Conservation (phyloP, 2,113 vertebrate genomes). For the Ciconia boyciana region DNA sequence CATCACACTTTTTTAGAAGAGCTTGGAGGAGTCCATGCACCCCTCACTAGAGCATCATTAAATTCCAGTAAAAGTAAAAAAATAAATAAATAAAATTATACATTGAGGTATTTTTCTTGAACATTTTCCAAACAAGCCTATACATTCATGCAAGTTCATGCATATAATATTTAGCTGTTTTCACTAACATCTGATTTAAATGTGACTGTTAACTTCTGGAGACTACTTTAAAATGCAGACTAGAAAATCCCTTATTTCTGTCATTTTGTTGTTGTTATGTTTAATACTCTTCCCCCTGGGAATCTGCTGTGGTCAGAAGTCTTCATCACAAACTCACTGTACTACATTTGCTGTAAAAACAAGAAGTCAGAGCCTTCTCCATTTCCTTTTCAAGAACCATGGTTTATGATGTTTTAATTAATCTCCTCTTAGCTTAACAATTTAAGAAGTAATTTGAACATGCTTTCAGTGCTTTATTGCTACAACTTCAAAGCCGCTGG, state of each 20-base stretch:
- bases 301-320: slow-evolving; percentile 16
- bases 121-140: neutral
- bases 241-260: neutral
- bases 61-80: neutral
- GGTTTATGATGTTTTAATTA: slow-evolving; percentile 19
- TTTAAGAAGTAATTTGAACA: neutral
- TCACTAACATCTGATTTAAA: neutral
- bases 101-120: neutral
- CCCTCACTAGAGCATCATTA: neutral
- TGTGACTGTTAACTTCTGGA: neutral
- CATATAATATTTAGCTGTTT: neutral
- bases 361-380: neutral
- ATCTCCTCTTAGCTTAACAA: neutral
- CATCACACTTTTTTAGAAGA: neutral
- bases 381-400: slow-evolving; percentile 7
- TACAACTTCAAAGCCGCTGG: neutral
- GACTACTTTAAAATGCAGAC: neutral
- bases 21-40: neutral
- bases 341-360: neutral
- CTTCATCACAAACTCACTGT: neutral
- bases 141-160: neutral
- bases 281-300: slow-evolving; percentile 19
- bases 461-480: neutral
- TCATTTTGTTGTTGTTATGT: neutral
- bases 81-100: neutral